Percentiles rank a stretch among this genome's conserved stretches.
Evolutionary conservation across 2,888 invertebrate genomes (phyloP).

Genomic region (Tiphia femorata): DNA sequence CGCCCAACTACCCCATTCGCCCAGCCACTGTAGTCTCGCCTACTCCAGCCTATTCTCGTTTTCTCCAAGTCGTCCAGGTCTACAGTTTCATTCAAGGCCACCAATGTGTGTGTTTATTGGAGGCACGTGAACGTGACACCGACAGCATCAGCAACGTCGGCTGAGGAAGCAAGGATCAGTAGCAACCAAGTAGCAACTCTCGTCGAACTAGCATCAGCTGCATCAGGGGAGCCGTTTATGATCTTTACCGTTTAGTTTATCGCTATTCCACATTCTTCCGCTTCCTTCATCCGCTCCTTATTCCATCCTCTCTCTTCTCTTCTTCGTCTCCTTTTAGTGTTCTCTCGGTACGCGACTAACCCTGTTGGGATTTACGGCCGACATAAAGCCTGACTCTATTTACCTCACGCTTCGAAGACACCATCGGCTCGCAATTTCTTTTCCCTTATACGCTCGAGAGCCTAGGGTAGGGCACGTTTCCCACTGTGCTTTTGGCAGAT

Average conservation of each 20-base stretch:
- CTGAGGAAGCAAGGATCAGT: not conserved
- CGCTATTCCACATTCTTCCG: slow-evolving; percentile 24
- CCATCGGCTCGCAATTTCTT: slow-evolving; percentile 5
- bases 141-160: not conserved
- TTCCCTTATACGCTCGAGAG: not conserved
- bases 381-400: slow-evolving; percentile 38
- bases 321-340: not conserved
- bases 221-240: slow-evolving; percentile 35
- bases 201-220: not conserved
- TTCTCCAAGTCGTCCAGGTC: too few species aligned
- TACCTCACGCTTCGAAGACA: slow-evolving; percentile 14
- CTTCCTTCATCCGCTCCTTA: not conserved
- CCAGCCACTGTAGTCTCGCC: too few species aligned
- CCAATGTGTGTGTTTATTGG: not conserved
- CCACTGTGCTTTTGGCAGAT: too few species aligned
- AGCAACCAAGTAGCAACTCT: slow-evolving; percentile 1
- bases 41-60: too few species aligned
- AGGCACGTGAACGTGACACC: not conserved
- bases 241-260: slow-evolving; percentile 52
- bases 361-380: slow-evolving; percentile 44
- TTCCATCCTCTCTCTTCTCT: not conserved
- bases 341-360: not conserved
- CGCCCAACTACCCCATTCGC: too few species aligned
- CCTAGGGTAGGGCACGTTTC: not conserved
- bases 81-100: not conserved